Base-by-base conservation (phyloP, 2,113 vertebrate genomes). In the Ifrita kowaldi region DNA sequence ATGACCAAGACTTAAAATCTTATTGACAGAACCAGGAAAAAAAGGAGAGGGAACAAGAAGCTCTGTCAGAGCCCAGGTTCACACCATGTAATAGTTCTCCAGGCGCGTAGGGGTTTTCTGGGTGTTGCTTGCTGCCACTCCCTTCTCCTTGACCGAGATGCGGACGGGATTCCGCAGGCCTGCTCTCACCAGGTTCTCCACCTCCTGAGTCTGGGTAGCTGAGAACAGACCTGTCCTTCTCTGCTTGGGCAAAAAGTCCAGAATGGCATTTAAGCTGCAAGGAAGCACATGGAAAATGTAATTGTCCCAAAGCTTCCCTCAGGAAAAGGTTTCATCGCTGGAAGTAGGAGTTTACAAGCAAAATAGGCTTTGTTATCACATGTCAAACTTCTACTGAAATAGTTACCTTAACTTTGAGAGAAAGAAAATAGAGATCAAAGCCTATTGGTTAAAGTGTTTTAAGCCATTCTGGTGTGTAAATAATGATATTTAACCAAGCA, bases 181-280 rank as follows among this genome's bases (percentile, higher is more conserved):
- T 0, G 99, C 99, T 12, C 99, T 97, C 94, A 99, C 99, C 97
- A 99, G 96, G 95, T 98, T 99, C 97, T 99, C 99, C 94, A 99
- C 97, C 90, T 99, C 99, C 93, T 99, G 99, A 1, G 99, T 99
- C 91, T 99, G 99, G 2, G 99, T 99, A 55, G 99, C 99, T 3
- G 99, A 99, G 95, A 99, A 99, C 65, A 99, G 97, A 33, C 99
- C 99, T 0, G 99, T 99, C 21, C 99, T 98, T 13, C 99, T 98
- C 98, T 99, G 99, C 97, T 99, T 99, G 7, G 99, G 99, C 95
- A 99, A 67, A 55, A 98, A 97, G 62, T 97, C 98, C 97, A 99
- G 94, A 91, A 99, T 99, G 90, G 98, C 90, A 89, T 99, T 99
- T 83, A 99, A 96, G 85, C 99, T 99, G 97, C 41, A 84, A 87